These are phyloP conservation scores for Drosophila kohkoa DNA, from an alignment of 1,140 invertebrate species.

Conservation along the genomic window DNA sequence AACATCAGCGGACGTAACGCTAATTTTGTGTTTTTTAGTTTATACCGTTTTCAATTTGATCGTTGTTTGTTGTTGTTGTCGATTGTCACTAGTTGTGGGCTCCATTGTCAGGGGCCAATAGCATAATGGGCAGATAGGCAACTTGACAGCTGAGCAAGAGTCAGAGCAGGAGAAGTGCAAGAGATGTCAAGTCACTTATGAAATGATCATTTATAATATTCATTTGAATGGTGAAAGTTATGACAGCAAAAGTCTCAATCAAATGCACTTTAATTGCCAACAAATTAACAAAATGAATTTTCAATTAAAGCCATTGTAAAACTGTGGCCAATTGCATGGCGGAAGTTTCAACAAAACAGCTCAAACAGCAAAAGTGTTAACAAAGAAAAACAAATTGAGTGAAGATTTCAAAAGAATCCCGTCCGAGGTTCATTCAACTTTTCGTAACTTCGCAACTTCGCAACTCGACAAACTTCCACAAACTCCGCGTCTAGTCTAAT, in stretches of 20 bases:
- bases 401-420: constrained; percentile 48
- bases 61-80: neutral
- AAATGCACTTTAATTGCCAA: constrained; percentile 54
- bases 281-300: constrained; percentile 64
- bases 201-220: constrained; percentile 37
- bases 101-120: constrained; percentile 5
- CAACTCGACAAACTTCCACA: neutral
- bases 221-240: constrained; percentile 50
- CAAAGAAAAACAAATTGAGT: constrained; percentile 21
- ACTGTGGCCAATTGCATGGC: constrained; percentile 49
- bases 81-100: constrained; percentile 23
- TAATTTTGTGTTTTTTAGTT: neutral
- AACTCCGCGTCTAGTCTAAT: constrained; percentile 13
- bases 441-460: neutral
- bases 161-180: constrained; percentile 18
- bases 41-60: constrained; percentile 6
- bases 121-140: constrained; percentile 26
- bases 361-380: constrained; percentile 14
- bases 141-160: neutral
- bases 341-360: constrained; percentile 45
- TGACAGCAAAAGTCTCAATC: constrained; percentile 51
- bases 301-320: constrained; percentile 52
- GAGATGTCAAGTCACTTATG: constrained; percentile 47
- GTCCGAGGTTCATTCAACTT: constrained; percentile 44
- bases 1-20: constrained; percentile 30